Conservation (phyloP, 2,888 invertebrate species). For the Pollenia amentaria region DNA sequence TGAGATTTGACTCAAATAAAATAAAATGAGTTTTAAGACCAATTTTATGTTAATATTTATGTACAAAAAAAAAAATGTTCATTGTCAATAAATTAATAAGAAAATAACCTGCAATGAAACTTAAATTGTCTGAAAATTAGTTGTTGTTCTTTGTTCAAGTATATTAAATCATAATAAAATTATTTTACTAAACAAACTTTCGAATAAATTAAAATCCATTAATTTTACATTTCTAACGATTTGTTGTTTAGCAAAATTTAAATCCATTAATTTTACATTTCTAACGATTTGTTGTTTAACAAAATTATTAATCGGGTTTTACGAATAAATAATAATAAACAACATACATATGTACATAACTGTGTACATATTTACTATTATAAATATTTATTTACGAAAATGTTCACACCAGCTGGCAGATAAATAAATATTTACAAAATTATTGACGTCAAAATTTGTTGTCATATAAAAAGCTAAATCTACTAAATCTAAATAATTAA, state of each 20-base stretch:
- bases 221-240: background rate
- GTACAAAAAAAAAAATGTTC: background rate
- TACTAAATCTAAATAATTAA: background rate
- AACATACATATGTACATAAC: no score
- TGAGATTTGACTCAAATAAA: slow-evolving; percentile 67
- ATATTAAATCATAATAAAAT: no score
- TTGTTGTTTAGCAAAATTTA: background rate
- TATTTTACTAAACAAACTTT: no score
- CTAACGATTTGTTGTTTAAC: background rate
- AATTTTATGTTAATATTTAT: background rate
- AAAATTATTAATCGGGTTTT: background rate
- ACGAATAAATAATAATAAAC: no score
- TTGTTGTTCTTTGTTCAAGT: no score
- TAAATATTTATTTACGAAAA: background rate
- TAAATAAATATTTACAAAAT: slow-evolving; percentile 29
- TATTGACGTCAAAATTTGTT: slow-evolving; percentile 47
- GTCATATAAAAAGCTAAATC: slow-evolving; percentile 7
- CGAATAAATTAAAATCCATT: no score
- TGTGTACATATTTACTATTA: no score
- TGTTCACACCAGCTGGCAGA: slow-evolving; percentile 25
- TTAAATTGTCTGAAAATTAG: no score
- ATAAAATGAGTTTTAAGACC: slow-evolving; percentile 27
- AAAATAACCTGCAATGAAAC: background rate
- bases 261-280: no score
- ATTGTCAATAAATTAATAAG: slow-evolving; percentile 1